Base-by-base conservation (phyloP, 1,140 invertebrate genomes). In the Thereuonema tuberculata region DNA sequence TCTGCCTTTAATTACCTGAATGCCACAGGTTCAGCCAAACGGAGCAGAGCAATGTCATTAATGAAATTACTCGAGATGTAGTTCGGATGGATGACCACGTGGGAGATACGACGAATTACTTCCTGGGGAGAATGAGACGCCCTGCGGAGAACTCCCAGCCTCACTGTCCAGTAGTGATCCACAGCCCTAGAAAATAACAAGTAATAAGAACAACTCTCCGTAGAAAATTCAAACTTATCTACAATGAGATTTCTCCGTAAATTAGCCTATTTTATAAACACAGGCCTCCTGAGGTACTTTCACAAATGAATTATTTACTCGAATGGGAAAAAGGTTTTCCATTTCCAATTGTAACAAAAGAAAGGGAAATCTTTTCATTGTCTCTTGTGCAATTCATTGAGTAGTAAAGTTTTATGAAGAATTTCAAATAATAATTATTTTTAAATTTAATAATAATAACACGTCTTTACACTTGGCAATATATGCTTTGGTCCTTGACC, bases 11-110 rank as follows among this genome's bases (percentile, higher is more conserved):
- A 12, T 50, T 37, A 66, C 66, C 66, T 87, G 68, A 87, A 82
- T 15, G 70, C 73, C 1, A 86, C 77, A 2, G 83, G 74, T 52
- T 75, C 72, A 56, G 80, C 77, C 46, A 87, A 75, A 48, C 81
- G 73, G 46, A 90, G 69, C 17, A 90, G 68, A 1, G 84, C 84
- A 50, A 90, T 84, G 67, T 90, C 87, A 67, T 89, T 89, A 25
- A 87, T 79, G 66, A 86, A 89, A 5, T 86, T 85, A 31, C 79
- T 79, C 61, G 88, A 81, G 1, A 84, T 77, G 69, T 89, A 90
- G 27, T 82, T 77, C 0, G 85, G 85, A 73, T 89, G 86, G 1
- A 87, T 72, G 2, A 84, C 74, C 5, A 89, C 81, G 58, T 81
- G 77, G 43, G 80, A 75, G 2, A 80, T 77, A 60, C 72, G 75